Evolutionary conservation across 2,888 invertebrate genomes (phyloP).

Genomic region (Scaptodrosophila latifasciaeformis): DNA sequence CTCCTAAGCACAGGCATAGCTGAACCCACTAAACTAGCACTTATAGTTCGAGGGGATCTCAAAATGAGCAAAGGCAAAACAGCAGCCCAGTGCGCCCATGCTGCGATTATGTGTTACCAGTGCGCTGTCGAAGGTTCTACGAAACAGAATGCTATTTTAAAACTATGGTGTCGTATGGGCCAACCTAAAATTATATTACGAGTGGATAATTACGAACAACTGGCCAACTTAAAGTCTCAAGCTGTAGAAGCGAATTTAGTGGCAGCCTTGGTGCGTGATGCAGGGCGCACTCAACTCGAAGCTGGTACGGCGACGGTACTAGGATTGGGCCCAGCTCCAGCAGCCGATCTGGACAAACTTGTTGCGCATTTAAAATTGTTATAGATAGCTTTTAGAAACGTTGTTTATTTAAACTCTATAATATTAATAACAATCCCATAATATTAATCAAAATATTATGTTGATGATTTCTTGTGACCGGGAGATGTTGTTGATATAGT

Average conservation of each 20-base stretch:
- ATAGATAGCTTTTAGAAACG: slow-evolving; percentile 53
- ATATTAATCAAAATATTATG: background rate
- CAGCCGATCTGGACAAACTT: slow-evolving; percentile 78
- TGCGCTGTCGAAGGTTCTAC: slow-evolving; percentile 70
- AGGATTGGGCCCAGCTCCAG: slow-evolving; percentile 83
- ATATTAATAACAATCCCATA: no score
- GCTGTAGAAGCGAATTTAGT: slow-evolving; percentile 77
- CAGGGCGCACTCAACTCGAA: slow-evolving; percentile 83
- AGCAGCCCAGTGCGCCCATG: slow-evolving; percentile 88
- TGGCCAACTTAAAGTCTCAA: slow-evolving; percentile 76
- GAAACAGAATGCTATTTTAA: slow-evolving; percentile 70
- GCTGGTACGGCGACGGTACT: slow-evolving; percentile 82
- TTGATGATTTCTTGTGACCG: slow-evolving; percentile 24
- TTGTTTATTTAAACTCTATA: background rate
- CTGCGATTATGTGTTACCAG: slow-evolving; percentile 82
- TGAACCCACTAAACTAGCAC: slow-evolving; percentile 79
- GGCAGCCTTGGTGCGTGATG: slow-evolving; percentile 80
- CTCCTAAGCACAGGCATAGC: slow-evolving; percentile 21
- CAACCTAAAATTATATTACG: slow-evolving; percentile 86
- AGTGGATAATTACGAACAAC: slow-evolving; percentile 76
- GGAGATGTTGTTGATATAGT: slow-evolving; percentile 70
- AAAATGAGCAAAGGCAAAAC: slow-evolving; percentile 87
- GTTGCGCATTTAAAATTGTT: slow-evolving; percentile 81
- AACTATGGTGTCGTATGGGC: slow-evolving; percentile 80
- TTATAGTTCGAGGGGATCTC: slow-evolving; percentile 85